Conservation (phyloP, 2,797 vertebrate species). For the Mormyrops boulengeri region DNA sequence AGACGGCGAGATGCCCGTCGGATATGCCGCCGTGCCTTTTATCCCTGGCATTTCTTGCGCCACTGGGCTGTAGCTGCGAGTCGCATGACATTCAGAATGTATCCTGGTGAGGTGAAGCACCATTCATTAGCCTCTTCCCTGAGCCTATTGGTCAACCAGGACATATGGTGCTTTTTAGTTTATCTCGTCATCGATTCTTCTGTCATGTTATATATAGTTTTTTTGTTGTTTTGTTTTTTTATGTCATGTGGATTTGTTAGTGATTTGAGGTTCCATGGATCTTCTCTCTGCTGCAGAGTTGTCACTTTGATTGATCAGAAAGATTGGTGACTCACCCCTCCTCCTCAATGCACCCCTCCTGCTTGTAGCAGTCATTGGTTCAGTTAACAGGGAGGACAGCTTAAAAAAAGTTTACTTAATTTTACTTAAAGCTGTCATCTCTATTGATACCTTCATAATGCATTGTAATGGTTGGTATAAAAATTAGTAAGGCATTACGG, state of each 20-base stretch:
- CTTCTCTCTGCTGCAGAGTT: not conserved
- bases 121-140: conserved; percentile 1
- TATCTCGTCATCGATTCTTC: not conserved
- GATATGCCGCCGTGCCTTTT: not conserved
- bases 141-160: not conserved
- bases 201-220: not conserved
- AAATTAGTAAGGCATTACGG: not conserved
- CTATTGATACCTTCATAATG: not conserved
- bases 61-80: not conserved
- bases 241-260: not conserved
- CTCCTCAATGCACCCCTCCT: not conserved
- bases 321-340: not conserved
- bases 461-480: not conserved
- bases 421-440: not conserved
- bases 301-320: not conserved
- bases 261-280: not conserved
- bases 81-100: not conserved
- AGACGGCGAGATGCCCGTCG: not conserved
- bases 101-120: not conserved
- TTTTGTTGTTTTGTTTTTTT: not conserved
- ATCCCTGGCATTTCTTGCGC: not conserved
- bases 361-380: not conserved
- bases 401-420: not conserved
- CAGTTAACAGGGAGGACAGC: not conserved
- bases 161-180: conserved; percentile 2